phyloP scores from a whole-genome alignment of 2,797 vertebrate species.

The Apogon talboti region DNA sequence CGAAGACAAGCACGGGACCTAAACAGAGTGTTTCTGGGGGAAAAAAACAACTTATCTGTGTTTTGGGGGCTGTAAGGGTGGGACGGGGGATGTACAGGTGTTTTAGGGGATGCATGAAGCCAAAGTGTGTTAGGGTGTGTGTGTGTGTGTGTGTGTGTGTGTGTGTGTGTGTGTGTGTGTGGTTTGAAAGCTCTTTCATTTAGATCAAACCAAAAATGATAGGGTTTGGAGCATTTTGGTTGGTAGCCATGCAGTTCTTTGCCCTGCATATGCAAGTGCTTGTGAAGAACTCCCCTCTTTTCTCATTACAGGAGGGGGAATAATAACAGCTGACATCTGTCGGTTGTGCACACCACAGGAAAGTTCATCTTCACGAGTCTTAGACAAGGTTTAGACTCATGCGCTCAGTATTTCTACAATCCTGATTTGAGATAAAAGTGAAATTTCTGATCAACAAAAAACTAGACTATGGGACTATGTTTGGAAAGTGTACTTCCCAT shows the following conservation, averaged over 20 bases:
- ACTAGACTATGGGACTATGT: no score
- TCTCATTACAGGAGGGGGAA: no score
- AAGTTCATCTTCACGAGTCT: neutral
- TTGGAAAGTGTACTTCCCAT: no score
- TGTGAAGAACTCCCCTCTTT: constrained; percentile 2
- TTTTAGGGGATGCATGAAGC: constrained; percentile 9
- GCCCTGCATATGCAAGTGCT: neutral
- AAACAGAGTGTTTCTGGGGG: constrained; percentile 20
- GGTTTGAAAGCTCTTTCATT: constrained; percentile 34
- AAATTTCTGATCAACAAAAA: no score
- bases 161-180: constrained; percentile 18
- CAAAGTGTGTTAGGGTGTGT: constrained; percentile 13
- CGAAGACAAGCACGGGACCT: constrained; percentile 32
- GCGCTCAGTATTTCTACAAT: neutral
- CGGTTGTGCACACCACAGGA: neutral
- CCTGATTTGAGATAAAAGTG: no score
- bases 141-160: constrained; percentile 21
- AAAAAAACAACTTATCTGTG: constrained; percentile 11
- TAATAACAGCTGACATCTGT: neutral
- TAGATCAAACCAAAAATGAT: constrained; percentile 56
- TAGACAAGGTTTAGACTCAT: no score
- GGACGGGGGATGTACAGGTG: neutral
- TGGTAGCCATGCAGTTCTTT: constrained; percentile 10
- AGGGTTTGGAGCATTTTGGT: constrained; percentile 16
- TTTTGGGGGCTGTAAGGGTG: constrained; percentile 14